phyloP scores from a whole-genome alignment of 2,113 vertebrate species.

The Asarcornis scutulata region DNA sequence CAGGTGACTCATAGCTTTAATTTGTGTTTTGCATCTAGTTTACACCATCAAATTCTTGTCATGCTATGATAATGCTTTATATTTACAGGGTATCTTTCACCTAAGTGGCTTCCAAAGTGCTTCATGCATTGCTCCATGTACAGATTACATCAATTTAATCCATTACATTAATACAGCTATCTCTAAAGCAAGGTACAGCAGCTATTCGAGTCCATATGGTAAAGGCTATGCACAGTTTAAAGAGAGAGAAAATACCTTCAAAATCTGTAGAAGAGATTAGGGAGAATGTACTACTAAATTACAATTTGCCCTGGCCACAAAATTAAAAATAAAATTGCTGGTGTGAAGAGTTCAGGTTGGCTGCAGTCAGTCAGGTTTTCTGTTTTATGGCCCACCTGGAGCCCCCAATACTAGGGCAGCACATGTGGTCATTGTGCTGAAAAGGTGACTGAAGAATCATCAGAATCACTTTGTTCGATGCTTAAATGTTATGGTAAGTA shows the following conservation, averaged over 20 bases:
- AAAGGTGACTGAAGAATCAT: not conserved
- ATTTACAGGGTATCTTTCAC: conserved; percentile 21
- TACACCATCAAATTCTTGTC: not conserved
- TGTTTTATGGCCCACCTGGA: not conserved
- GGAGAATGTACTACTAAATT: not conserved
- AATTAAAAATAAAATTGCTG: not conserved
- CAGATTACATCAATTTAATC: not conserved
- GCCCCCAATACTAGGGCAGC: not conserved
- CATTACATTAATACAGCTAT: not conserved
- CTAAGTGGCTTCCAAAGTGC: conserved; percentile 9
- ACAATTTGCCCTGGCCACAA: not conserved
- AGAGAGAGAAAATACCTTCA: not conserved
- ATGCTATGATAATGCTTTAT: not conserved
- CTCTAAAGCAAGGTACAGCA: not conserved
- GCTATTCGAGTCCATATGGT: not conserved
- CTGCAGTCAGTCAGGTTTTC: no score
- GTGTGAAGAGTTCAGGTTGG: not conserved
- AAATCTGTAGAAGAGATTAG: not conserved
- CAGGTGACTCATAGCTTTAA: conserved; percentile 41
- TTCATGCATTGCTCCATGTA: not conserved
- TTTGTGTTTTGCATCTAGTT: conserved; percentile 46
- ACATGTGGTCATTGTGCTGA: not conserved
- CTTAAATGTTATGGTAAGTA: not conserved
- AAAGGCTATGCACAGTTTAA: not conserved
- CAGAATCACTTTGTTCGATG: not conserved